Percentiles rank a stretch among this genome's conserved stretches.
These are phyloP conservation scores for Thelaira solivaga DNA, from an alignment of 2,888 invertebrate species.

Conservation along the genomic window DNA sequence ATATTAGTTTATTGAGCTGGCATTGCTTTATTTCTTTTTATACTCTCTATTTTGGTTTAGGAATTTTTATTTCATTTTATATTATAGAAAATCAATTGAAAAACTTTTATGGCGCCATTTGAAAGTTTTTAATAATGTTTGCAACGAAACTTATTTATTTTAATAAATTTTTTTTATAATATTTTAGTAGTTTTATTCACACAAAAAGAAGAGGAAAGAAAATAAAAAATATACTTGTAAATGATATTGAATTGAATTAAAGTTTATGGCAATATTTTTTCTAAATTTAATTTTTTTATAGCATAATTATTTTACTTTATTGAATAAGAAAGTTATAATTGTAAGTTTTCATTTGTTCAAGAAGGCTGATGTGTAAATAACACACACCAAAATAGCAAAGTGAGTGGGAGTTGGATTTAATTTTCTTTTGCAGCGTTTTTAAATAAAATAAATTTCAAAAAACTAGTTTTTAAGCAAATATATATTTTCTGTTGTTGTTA, in stretches of 20 bases:
- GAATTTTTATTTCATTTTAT: conserved; percentile 9
- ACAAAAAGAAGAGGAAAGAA: conserved; percentile 11
- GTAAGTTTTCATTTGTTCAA: conserved; percentile 29
- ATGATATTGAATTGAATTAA: conserved; percentile 46
- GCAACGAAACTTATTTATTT: conserved; percentile 45
- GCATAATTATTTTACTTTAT: conserved; percentile 23
- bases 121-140: conserved; percentile 62
- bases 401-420: no score
- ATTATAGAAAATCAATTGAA: conserved; percentile 58
- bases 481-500: neutral
- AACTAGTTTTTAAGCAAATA: no score
- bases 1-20: conserved; percentile 50
- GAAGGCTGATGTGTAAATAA: neutral
- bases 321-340: conserved; percentile 48
- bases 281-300: neutral
- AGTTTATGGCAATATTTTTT: conserved; percentile 13
- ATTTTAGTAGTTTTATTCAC: conserved; percentile 7
- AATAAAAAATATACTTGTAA: neutral
- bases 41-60: conserved; percentile 18
- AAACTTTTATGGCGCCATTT: conserved; percentile 62
- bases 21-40: conserved; percentile 45
- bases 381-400: neutral
- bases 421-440: no score
- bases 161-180: conserved; percentile 6
- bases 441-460: no score